A percentile compares a stretch with the other conserved stretches of the same genome.
These are phyloP conservation scores for Netelia fuscicornis DNA, from an alignment of 2,888 invertebrate species.

Conservation along the genomic window DNA sequence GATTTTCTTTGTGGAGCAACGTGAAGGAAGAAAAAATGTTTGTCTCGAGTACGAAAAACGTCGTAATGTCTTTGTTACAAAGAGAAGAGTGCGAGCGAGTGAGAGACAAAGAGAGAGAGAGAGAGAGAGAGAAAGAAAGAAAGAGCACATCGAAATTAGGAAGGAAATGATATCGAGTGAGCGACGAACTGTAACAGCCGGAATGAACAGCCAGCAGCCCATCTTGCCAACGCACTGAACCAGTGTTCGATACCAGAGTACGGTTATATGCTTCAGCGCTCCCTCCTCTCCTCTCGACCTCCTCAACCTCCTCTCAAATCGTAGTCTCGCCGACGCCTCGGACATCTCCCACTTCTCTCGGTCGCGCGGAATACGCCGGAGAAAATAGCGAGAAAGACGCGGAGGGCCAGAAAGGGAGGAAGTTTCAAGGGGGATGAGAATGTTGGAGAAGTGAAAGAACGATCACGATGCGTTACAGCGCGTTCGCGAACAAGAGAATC, in stretches of 20 bases:
- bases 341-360: slow-evolving; percentile 67
- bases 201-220: slow-evolving; percentile 72
- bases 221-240: slow-evolving; percentile 81
- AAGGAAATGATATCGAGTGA: slow-evolving; percentile 42
- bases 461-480: slow-evolving; percentile 66
- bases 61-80: not conserved
- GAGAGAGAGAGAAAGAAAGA: too few species aligned
- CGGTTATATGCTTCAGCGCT: slow-evolving; percentile 81
- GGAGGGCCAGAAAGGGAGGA: slow-evolving; percentile 35
- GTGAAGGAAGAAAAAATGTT: not conserved
- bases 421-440: slow-evolving; percentile 50
- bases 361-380: slow-evolving; percentile 59
- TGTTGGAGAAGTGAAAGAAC: slow-evolving; percentile 57
- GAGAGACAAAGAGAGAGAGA: too few species aligned
- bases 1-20: not conserved
- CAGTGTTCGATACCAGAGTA: slow-evolving; percentile 81
- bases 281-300: slow-evolving; percentile 55
- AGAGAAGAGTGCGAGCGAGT: too few species aligned
- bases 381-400: slow-evolving; percentile 46
- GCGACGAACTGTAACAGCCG: slow-evolving; percentile 56
- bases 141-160: slow-evolving; percentile 15
- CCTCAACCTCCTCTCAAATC: slow-evolving; percentile 58
- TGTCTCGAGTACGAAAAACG: not conserved
- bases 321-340: slow-evolving; percentile 69
- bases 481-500: slow-evolving; percentile 57